Percentiles rank a stretch among this genome's conserved stretches.
phyloP scores from a whole-genome alignment of 2,888 invertebrate species.

The Ichneumon xanthorius region DNA sequence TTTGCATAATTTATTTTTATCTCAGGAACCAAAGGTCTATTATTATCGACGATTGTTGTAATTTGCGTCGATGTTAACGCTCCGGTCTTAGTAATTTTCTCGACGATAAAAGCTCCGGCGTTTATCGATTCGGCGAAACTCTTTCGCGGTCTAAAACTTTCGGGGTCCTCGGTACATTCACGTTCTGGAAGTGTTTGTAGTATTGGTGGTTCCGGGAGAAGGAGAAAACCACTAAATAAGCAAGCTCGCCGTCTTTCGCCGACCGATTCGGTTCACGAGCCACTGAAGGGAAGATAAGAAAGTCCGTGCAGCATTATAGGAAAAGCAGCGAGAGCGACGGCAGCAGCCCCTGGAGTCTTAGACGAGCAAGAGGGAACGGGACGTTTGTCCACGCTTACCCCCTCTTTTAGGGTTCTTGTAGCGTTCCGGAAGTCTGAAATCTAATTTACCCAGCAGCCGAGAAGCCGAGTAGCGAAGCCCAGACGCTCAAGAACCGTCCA shows the following conservation, averaged over 20 bases:
- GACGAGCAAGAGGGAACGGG: slow-evolving; percentile 60
- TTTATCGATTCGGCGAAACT: slow-evolving; percentile 25
- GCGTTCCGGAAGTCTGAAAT: slow-evolving; percentile 78
- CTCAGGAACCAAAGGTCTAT: not conserved
- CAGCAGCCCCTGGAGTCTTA: slow-evolving; percentile 54
- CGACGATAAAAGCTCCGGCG: slow-evolving; percentile 13
- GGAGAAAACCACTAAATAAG: slow-evolving; percentile 55
- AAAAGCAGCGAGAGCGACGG: slow-evolving; percentile 23
- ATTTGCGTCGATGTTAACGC: not conserved
- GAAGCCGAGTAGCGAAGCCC: slow-evolving; percentile 46
- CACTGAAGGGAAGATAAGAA: slow-evolving; percentile 51
- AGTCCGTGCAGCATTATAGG: slow-evolving; percentile 13
- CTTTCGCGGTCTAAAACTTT: slow-evolving; percentile 20
- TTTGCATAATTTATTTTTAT: not conserved
- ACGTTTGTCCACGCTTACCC: slow-evolving; percentile 80
- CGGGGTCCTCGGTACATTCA: not conserved
- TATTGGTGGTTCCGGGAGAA: not conserved
- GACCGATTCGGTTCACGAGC: slow-evolving; percentile 56
- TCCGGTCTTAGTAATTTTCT: not conserved
- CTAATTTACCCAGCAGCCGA: slow-evolving; percentile 77
- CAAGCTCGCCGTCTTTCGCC: slow-evolving; percentile 48
- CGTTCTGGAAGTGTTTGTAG: not conserved
- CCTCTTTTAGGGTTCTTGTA: slow-evolving; percentile 75
- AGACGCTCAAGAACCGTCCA: slow-evolving; percentile 42
- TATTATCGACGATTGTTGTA: not conserved